phyloP scores from a whole-genome alignment of 1,140 invertebrate species.

The Homarus americanus region DNA sequence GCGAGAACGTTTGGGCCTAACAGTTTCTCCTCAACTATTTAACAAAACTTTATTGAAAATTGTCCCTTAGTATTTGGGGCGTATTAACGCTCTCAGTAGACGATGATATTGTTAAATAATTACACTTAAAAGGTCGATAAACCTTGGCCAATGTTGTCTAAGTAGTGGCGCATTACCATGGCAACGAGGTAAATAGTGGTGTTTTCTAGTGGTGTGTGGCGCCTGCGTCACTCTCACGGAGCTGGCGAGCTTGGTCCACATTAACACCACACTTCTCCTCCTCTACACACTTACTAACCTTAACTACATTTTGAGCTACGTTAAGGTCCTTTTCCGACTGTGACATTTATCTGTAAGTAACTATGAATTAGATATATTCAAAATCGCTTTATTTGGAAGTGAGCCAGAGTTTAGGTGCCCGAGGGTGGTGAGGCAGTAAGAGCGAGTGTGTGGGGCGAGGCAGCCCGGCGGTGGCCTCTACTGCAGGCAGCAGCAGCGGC shows the following conservation, averaged over 20 bases:
- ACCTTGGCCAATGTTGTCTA: conserved; percentile 72
- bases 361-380: conserved; percentile 55
- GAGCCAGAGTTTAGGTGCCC: conserved; percentile 44
- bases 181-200: conserved; percentile 71
- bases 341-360: conserved; percentile 28
- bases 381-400: conserved; percentile 62
- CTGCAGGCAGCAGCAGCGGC: conserved; percentile 43
- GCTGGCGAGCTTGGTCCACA: background rate
- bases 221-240: conserved; percentile 25
- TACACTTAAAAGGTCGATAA: conserved; percentile 56
- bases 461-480: conserved; percentile 33
- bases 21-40: background rate
- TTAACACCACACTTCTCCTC: background rate
- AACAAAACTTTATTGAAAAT: background rate
- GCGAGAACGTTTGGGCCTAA: conserved; percentile 51
- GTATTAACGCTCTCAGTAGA: background rate
- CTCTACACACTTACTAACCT: background rate
- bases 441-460: conserved; percentile 35
- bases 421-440: conserved; percentile 30
- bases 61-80: background rate
- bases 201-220: conserved; percentile 52
- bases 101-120: background rate
- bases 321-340: background rate
- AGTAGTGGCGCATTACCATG: conserved; percentile 69
- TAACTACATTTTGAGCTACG: background rate